Evolutionary conservation across 2,797 vertebrate genomes (phyloP), one percentile per base, ranked within the genome.

Genomic region (Micrastur ruficollis): DNA sequence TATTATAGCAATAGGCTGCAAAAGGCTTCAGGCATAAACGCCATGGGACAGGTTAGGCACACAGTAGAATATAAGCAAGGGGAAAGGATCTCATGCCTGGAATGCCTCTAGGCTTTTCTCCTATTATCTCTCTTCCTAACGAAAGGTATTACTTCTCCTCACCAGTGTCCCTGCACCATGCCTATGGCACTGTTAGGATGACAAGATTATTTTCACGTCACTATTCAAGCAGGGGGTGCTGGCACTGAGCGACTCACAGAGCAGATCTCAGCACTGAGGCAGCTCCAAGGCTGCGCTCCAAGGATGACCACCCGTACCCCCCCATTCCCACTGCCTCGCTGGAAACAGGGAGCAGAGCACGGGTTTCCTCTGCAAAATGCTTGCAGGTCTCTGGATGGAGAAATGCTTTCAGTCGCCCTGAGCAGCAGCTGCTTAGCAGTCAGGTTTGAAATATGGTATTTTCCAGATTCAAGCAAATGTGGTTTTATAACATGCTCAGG

Each of bases 321-420:
- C 1, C 4, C 3, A 0, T 2, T n/a, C n/a, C 55, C 0, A 0
- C 27, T 47, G 76, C 46, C 36, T n/a, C 9, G 2, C 32, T 67
- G 67, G 14, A 5, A 66, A 75, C 73, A 55, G 52, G n/a, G 61
- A 75, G 58, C 42, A 36, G 26, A 75, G 59, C 5, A 5, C 2
- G 7, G 40, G 16, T 34, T 62, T 68, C 32, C 61, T 50, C 55
- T 78, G 59, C 32, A 46, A 84, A 84, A n/a, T 1, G 4, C 62
- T 16, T 22, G 29, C 23, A 47, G 26, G 20, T 79, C 67, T 79
- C 38, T 17, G 19, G n/a, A 22, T 4, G 15, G 23, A 70, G 56
- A 61, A 61, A 46, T 15, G n/a, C 23, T 61, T 75, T 80, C 42
- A 67, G 40, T 21, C 0, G 0, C 23, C 19, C 25, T 2, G 32